Base-by-base conservation (phyloP, 2,888 invertebrate genomes). In the Sclerodermus sp. region DNA sequence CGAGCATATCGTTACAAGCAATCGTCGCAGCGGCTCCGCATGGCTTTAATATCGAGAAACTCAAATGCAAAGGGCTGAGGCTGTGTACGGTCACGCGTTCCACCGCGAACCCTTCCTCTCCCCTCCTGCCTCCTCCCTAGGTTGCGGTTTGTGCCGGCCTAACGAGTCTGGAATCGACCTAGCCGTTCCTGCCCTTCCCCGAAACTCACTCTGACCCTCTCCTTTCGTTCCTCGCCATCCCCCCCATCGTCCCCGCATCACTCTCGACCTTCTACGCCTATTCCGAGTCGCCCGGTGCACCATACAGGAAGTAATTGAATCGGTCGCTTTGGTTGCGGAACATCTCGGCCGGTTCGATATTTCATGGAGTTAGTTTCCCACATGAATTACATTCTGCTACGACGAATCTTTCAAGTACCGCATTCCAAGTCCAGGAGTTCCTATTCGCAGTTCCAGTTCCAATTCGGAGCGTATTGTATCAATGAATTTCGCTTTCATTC, bases 21-120 rank as follows among this genome's bases (percentile, higher is more conserved):
- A 68, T 68, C 65, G 62, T 63, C 57, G 62, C 61, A 53, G 60
- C 62, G 56, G 59, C 56, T 62, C 58, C 61, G 64, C 62, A 37
- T 38, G 42, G 64, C 62, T 70, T 67, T 64, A 63, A 68, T 68
- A 71, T 70, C 68, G 62, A 64, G 65, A 51, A 56, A 51, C 58
- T 58, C 49, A 43, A 62, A 55, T 49, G 51, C 53, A 48, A 55
- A 55, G 48, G 53, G 57, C 51, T 49, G 51, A 5, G 23, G 3
- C 48, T 47, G 47, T 48, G 47, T 49, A 54, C 49, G 55, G 47
- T 50, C 49, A 36, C 47, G 40, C 42, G 53, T 47, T 49, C 45
- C 32, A 23, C 36, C 43, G 14, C 42, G 48, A 41, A 45, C n/a
- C n/a, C n/a, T n/a, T n/a, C n/a, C n/a, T n/a, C n/a, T n/a, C n/a